Evolutionary conservation across 2,113 vertebrate species (phyloP).

Genomic region (Cercopithecus mona): DNA sequence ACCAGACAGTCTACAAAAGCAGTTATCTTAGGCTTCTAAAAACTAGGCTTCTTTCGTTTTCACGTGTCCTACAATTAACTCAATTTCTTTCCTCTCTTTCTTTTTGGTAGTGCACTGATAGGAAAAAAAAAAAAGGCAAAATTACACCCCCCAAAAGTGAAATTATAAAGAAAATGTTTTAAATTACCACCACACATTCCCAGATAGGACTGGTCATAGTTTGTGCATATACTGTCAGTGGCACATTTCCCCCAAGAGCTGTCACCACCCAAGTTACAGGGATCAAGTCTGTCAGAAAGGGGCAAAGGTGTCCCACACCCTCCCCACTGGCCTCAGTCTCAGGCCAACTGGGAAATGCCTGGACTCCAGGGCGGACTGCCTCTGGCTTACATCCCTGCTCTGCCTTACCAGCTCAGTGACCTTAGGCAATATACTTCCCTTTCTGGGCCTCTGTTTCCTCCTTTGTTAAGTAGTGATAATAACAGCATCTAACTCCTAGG

Average conservation of each 20-base stretch:
- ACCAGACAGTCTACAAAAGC: constrained; percentile 2
- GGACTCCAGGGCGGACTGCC: background rate
- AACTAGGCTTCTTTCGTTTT: background rate
- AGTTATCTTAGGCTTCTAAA: background rate
- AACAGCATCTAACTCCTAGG: background rate
- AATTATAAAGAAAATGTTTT: background rate
- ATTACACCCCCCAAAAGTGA: background rate
- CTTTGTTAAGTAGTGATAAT: background rate
- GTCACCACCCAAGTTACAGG: background rate
- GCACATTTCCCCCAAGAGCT: background rate
- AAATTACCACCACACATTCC: background rate
- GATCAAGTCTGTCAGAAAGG: background rate
- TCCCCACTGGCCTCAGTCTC: background rate
- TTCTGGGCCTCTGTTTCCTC: background rate
- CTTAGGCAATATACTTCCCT: background rate
- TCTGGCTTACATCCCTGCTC: background rate
- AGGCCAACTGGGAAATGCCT: background rate
- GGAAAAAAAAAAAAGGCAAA: background rate
- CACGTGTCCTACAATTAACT: background rate
- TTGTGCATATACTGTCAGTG: no score
- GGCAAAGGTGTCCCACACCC: background rate
- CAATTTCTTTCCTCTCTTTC: background rate
- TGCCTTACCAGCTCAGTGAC: background rate
- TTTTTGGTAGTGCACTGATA: background rate
- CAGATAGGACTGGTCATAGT: background rate